phyloP scores from a whole-genome alignment of 2,113 vertebrate species.

The Cyanoderma ruficeps region DNA sequence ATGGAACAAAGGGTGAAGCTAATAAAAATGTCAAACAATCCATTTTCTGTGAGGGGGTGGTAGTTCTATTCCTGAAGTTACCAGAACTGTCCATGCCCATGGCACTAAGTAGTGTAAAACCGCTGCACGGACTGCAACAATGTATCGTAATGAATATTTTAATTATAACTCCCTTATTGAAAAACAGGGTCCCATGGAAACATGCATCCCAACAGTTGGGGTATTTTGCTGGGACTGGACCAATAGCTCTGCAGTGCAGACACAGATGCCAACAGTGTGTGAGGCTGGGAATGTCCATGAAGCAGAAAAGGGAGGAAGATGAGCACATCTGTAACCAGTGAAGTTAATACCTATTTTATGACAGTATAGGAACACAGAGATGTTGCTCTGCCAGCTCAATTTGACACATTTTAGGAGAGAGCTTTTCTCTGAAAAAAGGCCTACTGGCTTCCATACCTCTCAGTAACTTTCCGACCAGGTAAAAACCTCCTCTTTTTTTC shows the following conservation, averaged over 20 bases:
- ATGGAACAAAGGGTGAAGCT: conserved; percentile 1
- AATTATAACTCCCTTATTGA: not conserved
- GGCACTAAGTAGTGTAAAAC: not conserved
- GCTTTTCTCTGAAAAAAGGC: not conserved
- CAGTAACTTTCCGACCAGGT: not conserved
- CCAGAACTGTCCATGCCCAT: conserved; percentile 16
- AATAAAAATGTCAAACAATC: conserved; percentile 35
- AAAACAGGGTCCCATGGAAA: not conserved
- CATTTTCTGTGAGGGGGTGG: not conserved
- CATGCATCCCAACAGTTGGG: fast-evolving
- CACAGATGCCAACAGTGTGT: not conserved
- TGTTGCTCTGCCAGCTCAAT: not conserved
- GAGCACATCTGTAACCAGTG: not conserved
- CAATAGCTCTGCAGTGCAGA: not conserved
- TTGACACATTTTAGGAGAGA: not conserved
- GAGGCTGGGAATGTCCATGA: not conserved
- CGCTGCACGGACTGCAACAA: not conserved
- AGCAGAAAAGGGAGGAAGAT: not conserved
- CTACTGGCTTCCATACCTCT: not conserved
- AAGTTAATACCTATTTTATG: not conserved
- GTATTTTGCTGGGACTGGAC: not conserved
- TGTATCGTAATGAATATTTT: not conserved
- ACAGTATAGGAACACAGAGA: not conserved
- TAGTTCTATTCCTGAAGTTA: conserved; percentile 22
- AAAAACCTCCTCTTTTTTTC: not conserved